Percentiles rank a stretch among this genome's conserved stretches.
phyloP scores from a whole-genome alignment of 2,888 invertebrate species.

The Craniophora ligustri region DNA sequence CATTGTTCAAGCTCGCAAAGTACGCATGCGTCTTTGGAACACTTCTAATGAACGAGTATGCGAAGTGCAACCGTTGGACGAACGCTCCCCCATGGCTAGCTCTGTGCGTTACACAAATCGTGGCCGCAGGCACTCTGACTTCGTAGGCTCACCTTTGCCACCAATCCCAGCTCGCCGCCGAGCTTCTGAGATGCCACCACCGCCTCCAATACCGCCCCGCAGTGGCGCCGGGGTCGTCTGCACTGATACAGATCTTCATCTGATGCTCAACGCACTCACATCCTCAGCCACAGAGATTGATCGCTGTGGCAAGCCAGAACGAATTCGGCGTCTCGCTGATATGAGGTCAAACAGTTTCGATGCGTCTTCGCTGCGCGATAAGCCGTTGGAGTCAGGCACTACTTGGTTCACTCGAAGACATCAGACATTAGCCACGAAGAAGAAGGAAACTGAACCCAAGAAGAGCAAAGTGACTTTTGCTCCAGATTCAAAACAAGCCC shows the following conservation, averaged over 20 bases:
- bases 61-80: conserved; percentile 94
- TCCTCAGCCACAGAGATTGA: conserved; percentile 94
- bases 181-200: conserved; percentile 92
- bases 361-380: conserved; percentile 91
- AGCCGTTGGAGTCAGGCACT: conserved; percentile 84
- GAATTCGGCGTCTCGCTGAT: conserved; percentile 89
- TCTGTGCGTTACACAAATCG: conserved; percentile 90
- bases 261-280: conserved; percentile 93
- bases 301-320: conserved; percentile 90
- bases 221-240: conserved; percentile 91
- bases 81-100: conserved; percentile 86
- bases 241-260: conserved; percentile 94
- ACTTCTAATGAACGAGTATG: conserved; percentile 94
- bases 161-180: conserved; percentile 90
- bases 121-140: conserved; percentile 92
- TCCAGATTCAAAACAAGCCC: conserved; percentile 89
- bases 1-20: conserved; percentile 94
- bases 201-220: conserved; percentile 82
- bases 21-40: conserved; percentile 95
- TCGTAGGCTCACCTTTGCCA: conserved; percentile 89
- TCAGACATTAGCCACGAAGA: conserved; percentile 92
- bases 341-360: conserved; percentile 96
- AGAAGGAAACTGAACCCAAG: conserved; percentile 84
- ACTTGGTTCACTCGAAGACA: conserved; percentile 94
- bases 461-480: conserved; percentile 89